phyloP scores from a whole-genome alignment of 2,888 invertebrate species.

The Heterodera filipjevi region DNA sequence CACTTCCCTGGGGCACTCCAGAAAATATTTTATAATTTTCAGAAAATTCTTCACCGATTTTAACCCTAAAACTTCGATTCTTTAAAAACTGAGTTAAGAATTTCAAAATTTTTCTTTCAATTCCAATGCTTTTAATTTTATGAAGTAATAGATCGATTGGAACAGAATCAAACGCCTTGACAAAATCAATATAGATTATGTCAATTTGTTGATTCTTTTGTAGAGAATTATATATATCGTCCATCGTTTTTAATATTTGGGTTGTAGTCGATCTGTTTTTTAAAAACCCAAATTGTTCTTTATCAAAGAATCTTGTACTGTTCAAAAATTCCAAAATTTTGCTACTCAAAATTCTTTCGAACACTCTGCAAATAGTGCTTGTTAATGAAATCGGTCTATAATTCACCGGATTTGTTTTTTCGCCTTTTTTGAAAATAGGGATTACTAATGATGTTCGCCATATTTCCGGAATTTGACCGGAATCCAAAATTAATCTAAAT shows the following conservation, averaged over 20 bases:
- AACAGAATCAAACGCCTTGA: constrained; percentile 29
- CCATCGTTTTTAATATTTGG: constrained; percentile 25
- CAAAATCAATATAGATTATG: constrained; percentile 30
- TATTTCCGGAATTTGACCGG: not conserved
- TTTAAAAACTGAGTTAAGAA: too few species aligned
- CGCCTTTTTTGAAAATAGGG: too few species aligned
- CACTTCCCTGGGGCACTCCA: constrained; percentile 36
- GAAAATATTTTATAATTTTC: constrained; percentile 1
- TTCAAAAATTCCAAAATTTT: constrained; percentile 17
- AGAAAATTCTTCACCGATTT: constrained; percentile 27
- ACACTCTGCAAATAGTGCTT: not conserved
- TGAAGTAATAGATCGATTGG: not conserved
- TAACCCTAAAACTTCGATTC: constrained; percentile 23
- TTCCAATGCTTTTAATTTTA: constrained; percentile 17
- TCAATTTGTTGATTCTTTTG: constrained; percentile 7
- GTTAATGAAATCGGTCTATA: constrained; percentile 7
- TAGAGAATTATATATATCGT: constrained; percentile 9
- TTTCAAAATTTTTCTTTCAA: constrained; percentile 27
- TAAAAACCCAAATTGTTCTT: constrained; percentile 30
- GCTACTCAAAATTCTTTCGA: not conserved
- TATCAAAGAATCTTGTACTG: not conserved
- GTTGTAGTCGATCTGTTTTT: constrained; percentile 25
- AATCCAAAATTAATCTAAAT: too few species aligned
- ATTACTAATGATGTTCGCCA: too few species aligned
- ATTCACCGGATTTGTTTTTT: constrained; percentile 13